Conservation (phyloP, 2,113 vertebrate genomes). For the Ascaphus truei region DNA sequence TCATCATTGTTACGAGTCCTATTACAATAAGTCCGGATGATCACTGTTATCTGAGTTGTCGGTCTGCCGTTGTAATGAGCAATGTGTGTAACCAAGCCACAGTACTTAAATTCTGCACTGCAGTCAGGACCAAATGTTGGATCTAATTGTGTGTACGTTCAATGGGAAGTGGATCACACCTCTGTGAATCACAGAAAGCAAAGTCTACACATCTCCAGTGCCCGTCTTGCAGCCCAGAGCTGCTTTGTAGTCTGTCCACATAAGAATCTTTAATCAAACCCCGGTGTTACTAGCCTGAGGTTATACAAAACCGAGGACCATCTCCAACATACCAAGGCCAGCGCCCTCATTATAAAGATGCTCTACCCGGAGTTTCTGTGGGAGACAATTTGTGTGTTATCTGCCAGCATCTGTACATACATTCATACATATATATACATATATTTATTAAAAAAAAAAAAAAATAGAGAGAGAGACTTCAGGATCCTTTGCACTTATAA, state of each 20-base stretch:
- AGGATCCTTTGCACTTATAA: too few species aligned
- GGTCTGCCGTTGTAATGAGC: background rate
- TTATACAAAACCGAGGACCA: background rate
- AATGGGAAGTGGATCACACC: background rate
- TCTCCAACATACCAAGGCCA: background rate
- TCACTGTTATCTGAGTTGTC: background rate
- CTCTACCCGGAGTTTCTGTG: background rate
- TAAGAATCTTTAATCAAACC: constrained; percentile 14
- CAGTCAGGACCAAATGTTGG: background rate
- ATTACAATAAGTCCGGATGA: background rate
- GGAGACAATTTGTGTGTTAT: too few species aligned
- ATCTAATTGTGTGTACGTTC: too few species aligned
- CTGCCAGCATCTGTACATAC: too few species aligned
- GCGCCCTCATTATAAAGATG: background rate
- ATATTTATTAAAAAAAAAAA: too few species aligned
- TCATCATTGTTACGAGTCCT: background rate
- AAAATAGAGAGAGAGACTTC: too few species aligned
- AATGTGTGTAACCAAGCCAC: background rate
- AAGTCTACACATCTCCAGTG: background rate
- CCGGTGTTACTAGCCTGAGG: background rate
- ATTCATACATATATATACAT: too few species aligned
- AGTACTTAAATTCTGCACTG: background rate
- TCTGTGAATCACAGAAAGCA: background rate
- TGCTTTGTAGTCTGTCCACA: constrained; percentile 4
- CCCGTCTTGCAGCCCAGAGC: background rate